phyloP scores from a whole-genome alignment of 2,113 vertebrate genomes.

The Promerops cafer region DNA sequence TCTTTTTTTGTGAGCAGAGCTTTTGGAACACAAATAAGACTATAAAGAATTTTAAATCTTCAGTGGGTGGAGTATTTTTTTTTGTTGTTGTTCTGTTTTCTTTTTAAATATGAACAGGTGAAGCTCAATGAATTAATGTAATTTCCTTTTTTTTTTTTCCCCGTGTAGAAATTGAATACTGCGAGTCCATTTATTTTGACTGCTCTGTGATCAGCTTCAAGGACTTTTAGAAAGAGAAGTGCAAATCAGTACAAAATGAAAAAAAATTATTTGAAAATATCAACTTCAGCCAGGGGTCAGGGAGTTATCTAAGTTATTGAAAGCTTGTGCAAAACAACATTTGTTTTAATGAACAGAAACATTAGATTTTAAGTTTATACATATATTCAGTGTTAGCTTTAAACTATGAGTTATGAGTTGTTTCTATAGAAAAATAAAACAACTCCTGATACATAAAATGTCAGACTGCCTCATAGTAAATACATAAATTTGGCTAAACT shows the following conservation, averaged over 20 bases:
- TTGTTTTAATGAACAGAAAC: not conserved
- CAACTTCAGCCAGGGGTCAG: not conserved
- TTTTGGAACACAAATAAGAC: not conserved
- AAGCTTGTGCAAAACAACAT: not conserved
- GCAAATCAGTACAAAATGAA: not conserved
- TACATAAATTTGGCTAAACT: not conserved
- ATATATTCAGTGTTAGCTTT: not conserved
- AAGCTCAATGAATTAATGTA: not conserved
- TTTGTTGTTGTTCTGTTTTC: not conserved
- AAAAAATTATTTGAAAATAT: not conserved
- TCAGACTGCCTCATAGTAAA: not conserved
- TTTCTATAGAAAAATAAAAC: not conserved
- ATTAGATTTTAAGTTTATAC: not conserved
- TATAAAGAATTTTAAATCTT: not conserved
- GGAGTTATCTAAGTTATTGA: not conserved
- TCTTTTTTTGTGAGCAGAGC: not conserved
- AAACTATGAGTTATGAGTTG: not conserved
- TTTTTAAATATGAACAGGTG: not conserved
- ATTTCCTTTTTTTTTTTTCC: not conserved
- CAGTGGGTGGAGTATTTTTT: rapidly evolving
- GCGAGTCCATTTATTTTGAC: not conserved
- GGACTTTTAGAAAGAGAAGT: not conserved
- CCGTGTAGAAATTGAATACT: not conserved
- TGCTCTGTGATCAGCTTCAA: not conserved
- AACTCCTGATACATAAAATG: not conserved